Evolutionary conservation across 2,888 invertebrate species (phyloP).

Genomic region (Metalampra italica): DNA sequence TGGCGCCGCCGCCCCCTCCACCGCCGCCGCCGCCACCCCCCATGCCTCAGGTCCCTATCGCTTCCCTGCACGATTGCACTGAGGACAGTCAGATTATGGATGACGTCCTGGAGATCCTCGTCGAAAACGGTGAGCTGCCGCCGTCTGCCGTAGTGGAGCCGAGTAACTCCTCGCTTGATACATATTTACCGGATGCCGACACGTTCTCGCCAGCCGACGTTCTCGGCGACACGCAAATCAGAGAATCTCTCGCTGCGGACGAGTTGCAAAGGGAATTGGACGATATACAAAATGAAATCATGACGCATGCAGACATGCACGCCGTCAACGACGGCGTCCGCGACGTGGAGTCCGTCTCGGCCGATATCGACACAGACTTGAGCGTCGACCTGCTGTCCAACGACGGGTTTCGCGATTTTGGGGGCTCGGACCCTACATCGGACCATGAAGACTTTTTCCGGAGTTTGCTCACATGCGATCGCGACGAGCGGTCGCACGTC

Average conservation of each 20-base stretch:
- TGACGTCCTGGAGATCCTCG: constrained; percentile 95
- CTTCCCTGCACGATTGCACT: constrained; percentile 41
- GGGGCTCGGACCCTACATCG: constrained; percentile 43
- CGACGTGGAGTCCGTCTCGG: constrained; percentile 28
- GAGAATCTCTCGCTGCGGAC: constrained; percentile 59
- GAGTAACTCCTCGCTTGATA: constrained; percentile 68
- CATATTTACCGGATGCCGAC: constrained; percentile 36
- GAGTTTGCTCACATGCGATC: constrained; percentile 49
- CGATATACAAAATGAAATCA: constrained; percentile 67
- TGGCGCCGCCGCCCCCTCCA: constrained; percentile 50
- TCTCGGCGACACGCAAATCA: constrained; percentile 45
- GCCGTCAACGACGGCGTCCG: constrained; percentile 27
- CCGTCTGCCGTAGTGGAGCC: constrained; percentile 88
- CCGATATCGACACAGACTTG: constrained; percentile 51
- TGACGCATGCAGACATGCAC: constrained; percentile 60
- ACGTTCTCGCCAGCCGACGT: constrained; percentile 53
- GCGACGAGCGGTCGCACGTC: constrained; percentile 43
- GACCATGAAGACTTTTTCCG: constrained; percentile 65
- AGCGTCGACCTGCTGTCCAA: constrained; percentile 46
- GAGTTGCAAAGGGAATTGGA: constrained; percentile 63
- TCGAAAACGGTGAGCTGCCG: constrained; percentile 94
- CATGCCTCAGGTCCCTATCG: constrained; percentile 29
- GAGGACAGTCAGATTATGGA: constrained; percentile 88
- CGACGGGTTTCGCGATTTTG: constrained; percentile 58
- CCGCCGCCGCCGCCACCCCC: constrained; percentile 49